phyloP scores from a whole-genome alignment of 23 tunicate genomes.

The Styela plicata region DNA sequence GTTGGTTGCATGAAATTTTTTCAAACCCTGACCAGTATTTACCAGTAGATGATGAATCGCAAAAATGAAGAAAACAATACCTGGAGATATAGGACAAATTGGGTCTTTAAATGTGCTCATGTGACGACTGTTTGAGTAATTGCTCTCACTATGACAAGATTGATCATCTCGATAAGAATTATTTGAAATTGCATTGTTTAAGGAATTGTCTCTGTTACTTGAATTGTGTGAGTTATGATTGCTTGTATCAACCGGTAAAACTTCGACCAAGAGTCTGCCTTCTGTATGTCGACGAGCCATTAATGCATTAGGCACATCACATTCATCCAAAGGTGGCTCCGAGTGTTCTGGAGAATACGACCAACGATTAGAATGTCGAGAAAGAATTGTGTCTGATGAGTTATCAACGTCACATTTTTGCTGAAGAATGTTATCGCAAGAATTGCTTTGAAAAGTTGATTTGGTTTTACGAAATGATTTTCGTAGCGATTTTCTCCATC shows the following conservation, averaged over 20 bases:
- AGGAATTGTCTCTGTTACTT: not conserved
- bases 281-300: slow-evolving; percentile 43
- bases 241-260: not conserved
- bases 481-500: slow-evolving; percentile 69
- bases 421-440: slow-evolving; percentile 41
- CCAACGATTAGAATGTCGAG: slow-evolving; percentile 54
- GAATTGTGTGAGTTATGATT: not conserved
- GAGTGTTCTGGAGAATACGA: slow-evolving; percentile 65
- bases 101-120: not conserved
- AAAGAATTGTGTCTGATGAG: not conserved
- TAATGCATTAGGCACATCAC: slow-evolving; percentile 54
- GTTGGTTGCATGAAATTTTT: no score
- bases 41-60: no score
- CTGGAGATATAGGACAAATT: not conserved
- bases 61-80: not conserved
- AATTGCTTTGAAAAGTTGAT: slow-evolving; percentile 32
- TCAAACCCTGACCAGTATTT: no score
- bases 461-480: slow-evolving; percentile 48
- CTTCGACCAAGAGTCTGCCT: not conserved
- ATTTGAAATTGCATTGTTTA: not conserved
- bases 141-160: not conserved
- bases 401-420: not conserved
- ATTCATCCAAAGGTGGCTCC: slow-evolving; percentile 10
- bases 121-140: not conserved
- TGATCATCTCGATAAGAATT: not conserved